Evolutionary conservation across 2,888 invertebrate species (phyloP).

Genomic region (Eueremaeus valkanovi): DNA sequence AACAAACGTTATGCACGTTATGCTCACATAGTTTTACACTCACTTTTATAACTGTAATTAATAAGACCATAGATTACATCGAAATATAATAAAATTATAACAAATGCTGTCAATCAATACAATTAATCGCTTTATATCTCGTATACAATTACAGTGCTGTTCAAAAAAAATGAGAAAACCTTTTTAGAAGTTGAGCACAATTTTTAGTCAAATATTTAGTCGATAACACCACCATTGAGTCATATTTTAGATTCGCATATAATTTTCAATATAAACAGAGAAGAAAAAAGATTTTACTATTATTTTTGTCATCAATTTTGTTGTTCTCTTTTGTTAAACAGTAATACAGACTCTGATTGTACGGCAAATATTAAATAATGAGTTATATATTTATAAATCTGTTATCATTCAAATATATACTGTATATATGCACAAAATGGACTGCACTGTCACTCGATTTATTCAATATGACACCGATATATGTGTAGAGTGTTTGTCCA

Average conservation of each 20-base stretch:
- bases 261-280: not conserved
- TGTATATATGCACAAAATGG: constrained; percentile 26
- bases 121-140: constrained; percentile 4
- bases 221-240: constrained; percentile 17
- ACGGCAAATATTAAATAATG: constrained; percentile 30
- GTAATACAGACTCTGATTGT: constrained; percentile 30
- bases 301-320: constrained; percentile 11
- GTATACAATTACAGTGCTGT: constrained; percentile 31
- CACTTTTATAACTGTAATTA: constrained; percentile 36
- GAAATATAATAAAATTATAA: constrained; percentile 23
- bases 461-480: constrained; percentile 23
- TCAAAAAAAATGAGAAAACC: not conserved
- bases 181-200: constrained; percentile 22
- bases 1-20: constrained; percentile 14
- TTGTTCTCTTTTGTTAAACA: not conserved
- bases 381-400: constrained; percentile 29
- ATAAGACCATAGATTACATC: constrained; percentile 35
- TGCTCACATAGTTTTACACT: constrained; percentile 35
- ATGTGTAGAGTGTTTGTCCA: constrained; percentile 24
- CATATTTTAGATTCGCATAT: not conserved
- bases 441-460: constrained; percentile 32
- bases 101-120: constrained; percentile 26
- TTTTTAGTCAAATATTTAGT: constrained; percentile 26
- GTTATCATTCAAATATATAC: not conserved
- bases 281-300: not conserved